Conservation (phyloP, 2,888 invertebrate species). For the Perithous albicinctus region DNA sequence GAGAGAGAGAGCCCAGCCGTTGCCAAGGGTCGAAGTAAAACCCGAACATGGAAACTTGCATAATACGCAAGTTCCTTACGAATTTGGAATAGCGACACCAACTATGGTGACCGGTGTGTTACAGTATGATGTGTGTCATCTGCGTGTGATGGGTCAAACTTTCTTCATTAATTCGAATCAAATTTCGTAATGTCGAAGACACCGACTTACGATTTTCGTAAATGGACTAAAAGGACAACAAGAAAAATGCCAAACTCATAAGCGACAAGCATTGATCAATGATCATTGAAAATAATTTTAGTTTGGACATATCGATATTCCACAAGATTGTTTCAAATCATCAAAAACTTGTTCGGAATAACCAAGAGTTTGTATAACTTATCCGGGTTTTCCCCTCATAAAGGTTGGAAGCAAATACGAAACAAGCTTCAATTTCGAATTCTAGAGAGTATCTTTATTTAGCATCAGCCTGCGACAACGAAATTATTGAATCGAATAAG, state of each 20-base stretch:
- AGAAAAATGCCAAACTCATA: not conserved
- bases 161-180: not conserved
- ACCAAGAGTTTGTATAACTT: slow-evolving; percentile 23
- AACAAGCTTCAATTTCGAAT: slow-evolving; percentile 42
- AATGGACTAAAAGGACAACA: too few relatives aligned
- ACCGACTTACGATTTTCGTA: too few relatives aligned
- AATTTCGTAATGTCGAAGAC: not conserved
- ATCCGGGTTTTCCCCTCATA: not conserved
- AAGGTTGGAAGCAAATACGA: not conserved
- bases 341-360: slow-evolving; percentile 38
- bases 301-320: not conserved
- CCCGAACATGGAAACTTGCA: slow-evolving; percentile 45
- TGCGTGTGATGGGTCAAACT: not conserved
- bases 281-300: slow-evolving; percentile 4
- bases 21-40: slow-evolving; percentile 61
- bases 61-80: slow-evolving; percentile 46
- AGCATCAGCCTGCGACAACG: slow-evolving; percentile 44
- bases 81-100: slow-evolving; percentile 35
- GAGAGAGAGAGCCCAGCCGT: too few relatives aligned
- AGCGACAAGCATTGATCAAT: too few relatives aligned
- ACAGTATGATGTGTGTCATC: not conserved
- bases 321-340: not conserved
- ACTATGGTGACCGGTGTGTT: slow-evolving; percentile 24
- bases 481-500: slow-evolving; percentile 34
- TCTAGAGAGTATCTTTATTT: slow-evolving; percentile 32